phyloP scores from a whole-genome alignment of 1,140 invertebrate genomes.

The Lamellibrachia luymesi region DNA sequence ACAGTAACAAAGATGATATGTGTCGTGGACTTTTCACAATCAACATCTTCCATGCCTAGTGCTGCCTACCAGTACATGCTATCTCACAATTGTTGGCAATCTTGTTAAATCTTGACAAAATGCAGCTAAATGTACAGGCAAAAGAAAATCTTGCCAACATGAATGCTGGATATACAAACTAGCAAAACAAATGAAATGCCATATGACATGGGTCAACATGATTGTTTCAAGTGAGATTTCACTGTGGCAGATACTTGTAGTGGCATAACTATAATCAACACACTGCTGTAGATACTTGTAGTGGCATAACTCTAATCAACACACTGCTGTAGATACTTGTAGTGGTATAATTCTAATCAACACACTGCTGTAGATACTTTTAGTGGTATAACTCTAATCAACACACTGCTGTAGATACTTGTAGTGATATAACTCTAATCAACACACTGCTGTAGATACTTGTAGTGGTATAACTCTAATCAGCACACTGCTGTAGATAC shows the following conservation, averaged over 20 bases:
- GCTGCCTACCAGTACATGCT: no score
- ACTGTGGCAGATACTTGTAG: neutral
- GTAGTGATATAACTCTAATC: neutral
- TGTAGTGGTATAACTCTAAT: neutral
- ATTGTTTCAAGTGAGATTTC: neutral
- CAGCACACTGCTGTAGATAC: neutral
- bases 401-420: neutral
- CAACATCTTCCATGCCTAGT: no score
- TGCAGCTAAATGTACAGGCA: no score
- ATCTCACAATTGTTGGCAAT: no score
- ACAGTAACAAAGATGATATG: no score
- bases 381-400: neutral
- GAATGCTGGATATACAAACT: no score
- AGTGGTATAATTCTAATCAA: neutral
- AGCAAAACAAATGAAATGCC: no score
- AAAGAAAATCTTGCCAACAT: no score
- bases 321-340: neutral
- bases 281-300: neutral
- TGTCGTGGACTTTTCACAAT: no score
- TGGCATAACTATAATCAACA: neutral
- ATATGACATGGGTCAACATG: neutral
- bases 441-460: neutral
- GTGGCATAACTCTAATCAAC: neutral
- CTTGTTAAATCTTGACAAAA: no score
- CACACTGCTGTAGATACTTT: neutral